Evolutionary conservation across 2,113 vertebrate species (phyloP).

Genomic region (Etheostoma spectabile): DNA sequence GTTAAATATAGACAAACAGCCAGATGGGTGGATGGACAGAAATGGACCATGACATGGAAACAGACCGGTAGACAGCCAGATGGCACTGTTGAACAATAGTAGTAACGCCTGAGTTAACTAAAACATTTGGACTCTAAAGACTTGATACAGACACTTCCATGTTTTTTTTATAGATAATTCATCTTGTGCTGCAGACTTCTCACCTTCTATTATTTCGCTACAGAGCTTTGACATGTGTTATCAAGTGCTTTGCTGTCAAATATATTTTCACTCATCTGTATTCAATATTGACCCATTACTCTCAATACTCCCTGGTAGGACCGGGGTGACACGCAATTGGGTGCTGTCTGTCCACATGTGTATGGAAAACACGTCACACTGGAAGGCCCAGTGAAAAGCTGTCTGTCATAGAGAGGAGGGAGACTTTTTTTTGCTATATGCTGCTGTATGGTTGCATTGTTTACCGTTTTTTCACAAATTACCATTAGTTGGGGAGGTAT

Average conservation of each 20-base stretch:
- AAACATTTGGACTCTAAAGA: neutral
- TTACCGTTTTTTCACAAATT: too few relatives aligned
- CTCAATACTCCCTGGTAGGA: neutral
- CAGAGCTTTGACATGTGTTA: neutral
- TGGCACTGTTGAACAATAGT: neutral
- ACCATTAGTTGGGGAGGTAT: too few relatives aligned
- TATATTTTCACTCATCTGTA: neutral
- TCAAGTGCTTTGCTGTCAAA: constrained; percentile 5
- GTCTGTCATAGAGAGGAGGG: neutral
- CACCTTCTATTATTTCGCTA: neutral
- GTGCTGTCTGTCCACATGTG: too few relatives aligned
- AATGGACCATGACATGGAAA: neutral
- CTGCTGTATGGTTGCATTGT: too few relatives aligned
- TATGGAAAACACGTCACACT: too few relatives aligned
- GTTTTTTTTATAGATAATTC: neutral
- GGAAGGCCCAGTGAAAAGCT: neutral
- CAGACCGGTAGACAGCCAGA: neutral
- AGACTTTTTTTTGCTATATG: neutral
- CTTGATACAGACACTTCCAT: neutral
- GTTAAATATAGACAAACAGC: constrained; percentile 13
- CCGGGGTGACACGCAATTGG: too few relatives aligned
- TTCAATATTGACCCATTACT: constrained; percentile 8
- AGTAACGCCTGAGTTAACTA: neutral
- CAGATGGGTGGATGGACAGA: neutral
- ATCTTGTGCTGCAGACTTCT: neutral